A percentile compares a stretch with the other conserved stretches of the same genome.
Evolutionary conservation across 2,888 invertebrate genomes (phyloP).

Genomic region (Axea sp.): DNA sequence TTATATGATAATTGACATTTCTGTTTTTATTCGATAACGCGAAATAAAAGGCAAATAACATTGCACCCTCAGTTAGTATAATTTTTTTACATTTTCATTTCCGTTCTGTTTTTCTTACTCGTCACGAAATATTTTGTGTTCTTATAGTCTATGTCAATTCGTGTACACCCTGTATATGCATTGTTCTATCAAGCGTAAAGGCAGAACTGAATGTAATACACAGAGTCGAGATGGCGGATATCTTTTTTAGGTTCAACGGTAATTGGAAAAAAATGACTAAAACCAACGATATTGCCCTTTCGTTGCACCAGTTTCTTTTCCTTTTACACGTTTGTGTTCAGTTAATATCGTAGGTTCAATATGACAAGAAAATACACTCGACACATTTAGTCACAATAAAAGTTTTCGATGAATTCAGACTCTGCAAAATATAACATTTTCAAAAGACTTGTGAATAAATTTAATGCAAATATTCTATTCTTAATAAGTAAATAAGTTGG

Average conservation of each 20-base stretch:
- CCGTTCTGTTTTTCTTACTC: slow-evolving; percentile 7
- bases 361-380: slow-evolving; percentile 1
- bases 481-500: too few species aligned
- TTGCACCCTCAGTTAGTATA: slow-evolving; percentile 2
- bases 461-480: too few species aligned
- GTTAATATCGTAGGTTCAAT: slow-evolving; percentile 31
- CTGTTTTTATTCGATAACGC: slow-evolving; percentile 4
- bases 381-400: slow-evolving; percentile 22
- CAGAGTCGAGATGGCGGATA: slow-evolving; percentile 27
- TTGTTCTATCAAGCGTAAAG: slow-evolving; percentile 48
- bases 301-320: slow-evolving; percentile 37
- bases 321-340: slow-evolving; percentile 33
- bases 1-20: too few species aligned
- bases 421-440: too few species aligned
- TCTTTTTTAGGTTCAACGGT: slow-evolving; percentile 38
- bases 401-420: slow-evolving; percentile 1
- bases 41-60: slow-evolving; percentile 2
- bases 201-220: slow-evolving; percentile 51
- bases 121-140: slow-evolving; percentile 27
- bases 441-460: too few species aligned
- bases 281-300: slow-evolving; percentile 49
- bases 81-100: slow-evolving; percentile 10
- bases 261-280: slow-evolving; percentile 51
- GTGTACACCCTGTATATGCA: slow-evolving; percentile 53
- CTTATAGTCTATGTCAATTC: slow-evolving; percentile 41